Conservation (phyloP, 2,797 vertebrate genomes). For the Cryptoblepharus egeriae region DNA sequence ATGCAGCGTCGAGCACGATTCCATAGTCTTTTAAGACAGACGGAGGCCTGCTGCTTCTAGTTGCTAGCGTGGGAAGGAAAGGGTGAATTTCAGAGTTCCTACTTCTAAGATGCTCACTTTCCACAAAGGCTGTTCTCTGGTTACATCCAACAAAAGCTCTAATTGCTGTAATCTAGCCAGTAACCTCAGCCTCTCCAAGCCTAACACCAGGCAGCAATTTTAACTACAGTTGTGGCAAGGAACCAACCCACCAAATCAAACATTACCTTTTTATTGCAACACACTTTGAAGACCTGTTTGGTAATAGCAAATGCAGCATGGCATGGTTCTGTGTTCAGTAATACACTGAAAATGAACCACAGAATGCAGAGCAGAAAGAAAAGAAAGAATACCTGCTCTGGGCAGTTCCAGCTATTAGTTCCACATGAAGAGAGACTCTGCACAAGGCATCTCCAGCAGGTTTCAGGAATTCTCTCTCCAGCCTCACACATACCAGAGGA, state of each 20-base stretch:
- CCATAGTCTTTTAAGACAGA: too few relatives aligned
- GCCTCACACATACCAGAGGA: not conserved
- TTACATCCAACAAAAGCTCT: not conserved
- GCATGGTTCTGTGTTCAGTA: slow-evolving; percentile 1
- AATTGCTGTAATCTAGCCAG: not conserved
- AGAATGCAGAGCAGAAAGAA: slow-evolving; percentile 28
- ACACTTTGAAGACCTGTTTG: not conserved
- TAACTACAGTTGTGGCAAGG: not conserved
- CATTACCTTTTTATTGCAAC: not conserved
- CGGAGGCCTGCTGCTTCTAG: too few relatives aligned
- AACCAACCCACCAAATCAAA: slow-evolving; percentile 15
- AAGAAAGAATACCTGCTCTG: slow-evolving; percentile 14
- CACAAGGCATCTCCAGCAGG: slow-evolving; percentile 6
- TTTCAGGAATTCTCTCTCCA: slow-evolving; percentile 23
- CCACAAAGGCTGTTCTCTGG: not conserved
- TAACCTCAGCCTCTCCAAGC: not conserved
- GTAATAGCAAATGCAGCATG: not conserved
- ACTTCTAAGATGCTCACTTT: not conserved
- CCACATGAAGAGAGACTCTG: slow-evolving; percentile 15
- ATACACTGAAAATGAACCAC: not conserved
- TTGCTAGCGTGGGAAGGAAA: not conserved
- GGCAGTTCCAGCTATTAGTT: slow-evolving; percentile 13
- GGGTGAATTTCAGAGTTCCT: not conserved
- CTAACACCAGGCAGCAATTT: not conserved
- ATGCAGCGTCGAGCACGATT: too few relatives aligned